Percentiles rank a stretch among this genome's conserved stretches.
Evolutionary conservation across 2,888 invertebrate genomes (phyloP).

Genomic region (Harpalus rufipes): DNA sequence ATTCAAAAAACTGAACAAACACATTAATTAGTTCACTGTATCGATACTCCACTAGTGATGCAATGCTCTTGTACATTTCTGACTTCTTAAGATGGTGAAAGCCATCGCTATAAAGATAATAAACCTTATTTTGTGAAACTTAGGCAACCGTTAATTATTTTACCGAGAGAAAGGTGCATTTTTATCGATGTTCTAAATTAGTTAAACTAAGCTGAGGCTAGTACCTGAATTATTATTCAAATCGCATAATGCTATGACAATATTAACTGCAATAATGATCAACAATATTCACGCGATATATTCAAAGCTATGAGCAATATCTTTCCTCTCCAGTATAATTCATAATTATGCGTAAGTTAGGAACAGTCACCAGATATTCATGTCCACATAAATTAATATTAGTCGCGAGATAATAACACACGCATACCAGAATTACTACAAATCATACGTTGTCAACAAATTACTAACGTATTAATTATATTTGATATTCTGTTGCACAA

Average conservation of each 20-base stretch:
- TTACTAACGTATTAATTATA: constrained; percentile 21
- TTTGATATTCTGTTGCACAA: not conserved
- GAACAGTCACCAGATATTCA: constrained; percentile 27
- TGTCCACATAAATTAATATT: constrained; percentile 32
- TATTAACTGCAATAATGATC: constrained; percentile 41
- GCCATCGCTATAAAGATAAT: too few relatives aligned
- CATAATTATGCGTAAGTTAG: constrained; percentile 41
- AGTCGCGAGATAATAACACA: not conserved
- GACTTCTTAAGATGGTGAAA: too few relatives aligned
- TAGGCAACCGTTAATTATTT: too few relatives aligned
- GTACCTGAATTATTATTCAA: constrained; percentile 20
- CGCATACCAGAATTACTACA: not conserved
- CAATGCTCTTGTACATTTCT: too few relatives aligned
- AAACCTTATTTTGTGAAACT: too few relatives aligned
- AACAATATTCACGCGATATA: constrained; percentile 35
- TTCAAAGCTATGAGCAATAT: constrained; percentile 40
- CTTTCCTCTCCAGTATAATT: constrained; percentile 27
- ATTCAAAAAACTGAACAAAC: too few relatives aligned
- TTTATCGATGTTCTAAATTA: not conserved
- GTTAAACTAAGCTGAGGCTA: not conserved
- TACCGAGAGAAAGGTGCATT: too few relatives aligned
- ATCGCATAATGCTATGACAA: constrained; percentile 25
- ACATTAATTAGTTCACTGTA: too few relatives aligned
- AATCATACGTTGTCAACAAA: not conserved
- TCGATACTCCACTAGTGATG: too few relatives aligned